These are phyloP conservation scores for Turdus rufiventris DNA, from an alignment of 2,113 vertebrate species.

Conservation along the genomic window DNA sequence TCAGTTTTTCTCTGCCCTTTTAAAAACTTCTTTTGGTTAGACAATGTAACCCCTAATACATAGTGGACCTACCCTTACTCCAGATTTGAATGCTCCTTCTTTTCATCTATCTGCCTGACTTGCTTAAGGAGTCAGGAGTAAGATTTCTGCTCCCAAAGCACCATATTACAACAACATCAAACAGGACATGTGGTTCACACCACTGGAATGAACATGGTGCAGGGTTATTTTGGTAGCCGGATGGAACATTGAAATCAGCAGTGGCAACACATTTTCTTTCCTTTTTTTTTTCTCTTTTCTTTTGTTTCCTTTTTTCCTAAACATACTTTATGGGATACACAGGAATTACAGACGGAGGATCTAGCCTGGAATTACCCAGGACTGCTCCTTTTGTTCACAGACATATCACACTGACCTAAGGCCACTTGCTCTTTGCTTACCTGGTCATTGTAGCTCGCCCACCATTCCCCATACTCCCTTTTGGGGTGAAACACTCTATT, in stretches of 20 bases:
- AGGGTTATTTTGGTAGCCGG: not conserved
- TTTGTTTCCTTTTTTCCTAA: not conserved
- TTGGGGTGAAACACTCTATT: conserved; percentile 85
- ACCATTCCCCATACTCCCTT: conserved; percentile 85
- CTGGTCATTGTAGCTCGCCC: conserved; percentile 82
- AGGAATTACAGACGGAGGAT: conserved; percentile 50
- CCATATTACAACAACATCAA: not conserved
- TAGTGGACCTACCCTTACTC: not conserved
- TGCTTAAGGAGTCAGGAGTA: not conserved
- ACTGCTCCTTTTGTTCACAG: conserved; percentile 56
- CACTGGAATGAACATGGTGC: conserved; percentile 4
- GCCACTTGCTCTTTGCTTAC: conserved; percentile 76
- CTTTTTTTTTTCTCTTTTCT: not conserved
- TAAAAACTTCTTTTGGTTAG: not conserved
- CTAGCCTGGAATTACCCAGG: conserved; percentile 41
- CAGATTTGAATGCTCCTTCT: not conserved
- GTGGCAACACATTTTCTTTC: not conserved
- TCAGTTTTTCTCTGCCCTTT: not conserved
- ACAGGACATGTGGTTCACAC: conserved; percentile 51
- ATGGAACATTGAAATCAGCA: conserved; percentile 37
- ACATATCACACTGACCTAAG: conserved; percentile 66
- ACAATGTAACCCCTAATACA: not conserved
- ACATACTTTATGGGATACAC: conserved; percentile 39
- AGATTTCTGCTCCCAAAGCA: not conserved
- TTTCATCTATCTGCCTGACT: not conserved